Conservation (phyloP, 2,888 invertebrate species). For the Dryobota labecula region DNA sequence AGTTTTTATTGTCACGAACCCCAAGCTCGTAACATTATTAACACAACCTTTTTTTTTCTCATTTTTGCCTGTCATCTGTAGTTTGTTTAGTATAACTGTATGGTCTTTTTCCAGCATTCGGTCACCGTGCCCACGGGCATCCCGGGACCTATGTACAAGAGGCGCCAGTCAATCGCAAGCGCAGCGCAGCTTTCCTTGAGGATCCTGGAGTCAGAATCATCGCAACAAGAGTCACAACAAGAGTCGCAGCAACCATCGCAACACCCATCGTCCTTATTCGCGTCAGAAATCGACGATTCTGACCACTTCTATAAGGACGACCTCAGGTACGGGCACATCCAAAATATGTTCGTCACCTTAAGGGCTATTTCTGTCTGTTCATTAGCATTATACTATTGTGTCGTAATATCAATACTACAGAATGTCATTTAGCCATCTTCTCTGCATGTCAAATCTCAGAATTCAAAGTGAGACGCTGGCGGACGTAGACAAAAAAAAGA, state of each 20-base stretch:
- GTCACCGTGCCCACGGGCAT: accelerated
- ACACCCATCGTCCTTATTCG: neutral
- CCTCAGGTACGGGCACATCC: constrained; percentile 62
- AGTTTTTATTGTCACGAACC: too few relatives aligned
- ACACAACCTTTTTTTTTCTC: neutral
- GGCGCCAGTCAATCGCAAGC: neutral
- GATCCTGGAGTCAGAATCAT: too few relatives aligned
- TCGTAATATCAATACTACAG: neutral
- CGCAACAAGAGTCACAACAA: too few relatives aligned
- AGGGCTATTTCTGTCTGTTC: neutral
- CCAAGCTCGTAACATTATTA: too few relatives aligned
- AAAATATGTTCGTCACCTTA: neutral
- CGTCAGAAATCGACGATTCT: constrained; percentile 33
- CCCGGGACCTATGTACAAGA: neutral
- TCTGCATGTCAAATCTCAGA: neutral
- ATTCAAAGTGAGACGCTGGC: too few relatives aligned
- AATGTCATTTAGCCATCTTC: neutral
- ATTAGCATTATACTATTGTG: neutral
- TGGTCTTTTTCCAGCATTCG: neutral
- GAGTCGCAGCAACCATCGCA: neutral
- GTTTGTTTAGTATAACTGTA: neutral
- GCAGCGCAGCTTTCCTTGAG: too few relatives aligned
- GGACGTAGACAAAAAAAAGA: too few relatives aligned
- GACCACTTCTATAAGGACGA: constrained; percentile 85
- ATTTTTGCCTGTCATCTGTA: neutral